phyloP scores from a whole-genome alignment of 1,140 invertebrate species.

The Ceratina japonica region DNA sequence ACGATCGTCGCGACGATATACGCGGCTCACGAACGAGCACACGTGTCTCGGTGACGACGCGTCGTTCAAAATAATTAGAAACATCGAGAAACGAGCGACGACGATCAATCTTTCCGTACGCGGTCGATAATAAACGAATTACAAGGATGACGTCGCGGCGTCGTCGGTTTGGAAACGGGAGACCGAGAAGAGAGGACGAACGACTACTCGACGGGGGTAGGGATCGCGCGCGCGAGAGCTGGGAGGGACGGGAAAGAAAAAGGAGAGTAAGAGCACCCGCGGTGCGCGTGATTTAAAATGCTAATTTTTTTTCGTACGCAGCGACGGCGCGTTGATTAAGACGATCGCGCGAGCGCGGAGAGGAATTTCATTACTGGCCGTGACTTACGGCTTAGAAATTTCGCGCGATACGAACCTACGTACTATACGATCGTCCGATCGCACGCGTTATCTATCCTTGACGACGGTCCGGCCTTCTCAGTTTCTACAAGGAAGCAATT shows the following conservation, averaged over 20 bases:
- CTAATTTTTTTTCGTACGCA: slow-evolving; percentile 66
- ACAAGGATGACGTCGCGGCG: slow-evolving; percentile 39
- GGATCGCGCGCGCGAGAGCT: not conserved
- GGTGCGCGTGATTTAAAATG: slow-evolving; percentile 70
- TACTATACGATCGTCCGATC: too few species aligned
- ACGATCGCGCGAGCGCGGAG: slow-evolving; percentile 54
- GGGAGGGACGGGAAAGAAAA: too few species aligned
- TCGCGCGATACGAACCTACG: slow-evolving; percentile 27
- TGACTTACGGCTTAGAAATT: slow-evolving; percentile 61
- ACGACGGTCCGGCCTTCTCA: too few species aligned
- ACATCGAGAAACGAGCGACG: slow-evolving; percentile 62
- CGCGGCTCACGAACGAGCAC: slow-evolving; percentile 15
- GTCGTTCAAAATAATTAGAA: slow-evolving; percentile 67
- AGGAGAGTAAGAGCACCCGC: slow-evolving; percentile 55
- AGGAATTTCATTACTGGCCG: slow-evolving; percentile 66
- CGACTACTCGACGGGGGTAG: not conserved
- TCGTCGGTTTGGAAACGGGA: slow-evolving; percentile 5
- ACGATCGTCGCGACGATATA: too few species aligned
- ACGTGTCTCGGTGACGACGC: slow-evolving; percentile 28
- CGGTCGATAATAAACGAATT: slow-evolving; percentile 66
- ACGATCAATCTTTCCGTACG: slow-evolving; percentile 66
- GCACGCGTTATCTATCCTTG: not conserved
- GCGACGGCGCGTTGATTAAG: slow-evolving; percentile 69
- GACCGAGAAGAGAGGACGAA: not conserved
- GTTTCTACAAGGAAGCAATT: too few species aligned